Base-by-base conservation (phyloP, 2,888 invertebrate species). In the Steinernema scapterisci region DNA sequence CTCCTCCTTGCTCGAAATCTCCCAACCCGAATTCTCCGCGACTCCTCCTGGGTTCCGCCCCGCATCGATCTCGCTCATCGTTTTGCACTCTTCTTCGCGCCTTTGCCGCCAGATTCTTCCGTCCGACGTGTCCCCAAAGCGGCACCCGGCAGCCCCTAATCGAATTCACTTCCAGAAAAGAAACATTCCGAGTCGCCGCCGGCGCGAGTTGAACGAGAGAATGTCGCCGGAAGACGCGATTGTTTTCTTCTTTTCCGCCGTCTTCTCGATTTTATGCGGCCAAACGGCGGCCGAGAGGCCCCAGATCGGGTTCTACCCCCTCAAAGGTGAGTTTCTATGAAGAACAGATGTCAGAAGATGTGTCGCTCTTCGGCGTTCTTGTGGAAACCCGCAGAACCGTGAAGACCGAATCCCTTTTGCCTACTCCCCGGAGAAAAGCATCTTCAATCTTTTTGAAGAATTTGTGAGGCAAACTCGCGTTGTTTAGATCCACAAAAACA, bases 261-360 rank as follows among this genome's bases (percentile, higher is more conserved):
- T 63, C 16, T 21, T 63, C 63, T 38, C 63, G 27, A 16, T 63
- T n/a, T 25, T 63, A 27, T 21, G 21, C 31, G 31, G 16, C 1
- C 63, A 16, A 9, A 27, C 25, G 16, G 63, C 63, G 9, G 31
- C 63, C 13, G 63, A 63, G 19, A 25, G 31, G 11, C 63, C 63
- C 16, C 63, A 63, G 63, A 63, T 63, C 63, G 63, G 63, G 27
- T 63, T 63, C 31, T 63, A 63, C 16, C 63, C 63, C 1, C 63
- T 31, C 31, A 63, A 63, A n/a, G 63, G 63, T 63, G 31, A 63
- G 63, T 63, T 13, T 25, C 5, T 19, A n/a, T n/a, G n/a, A n/a
- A n/a, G n/a, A n/a, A n/a, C n/a, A n/a, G n/a, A n/a, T n/a, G n/a
- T n/a, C n/a, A n/a, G n/a, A n/a, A n/a, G n/a, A n/a, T n/a, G n/a